A percentile compares a stretch with the other conserved stretches of the same genome.
Conservation (phyloP, 2,797 vertebrate species). For the Ptychobarbus kaznakovi region DNA sequence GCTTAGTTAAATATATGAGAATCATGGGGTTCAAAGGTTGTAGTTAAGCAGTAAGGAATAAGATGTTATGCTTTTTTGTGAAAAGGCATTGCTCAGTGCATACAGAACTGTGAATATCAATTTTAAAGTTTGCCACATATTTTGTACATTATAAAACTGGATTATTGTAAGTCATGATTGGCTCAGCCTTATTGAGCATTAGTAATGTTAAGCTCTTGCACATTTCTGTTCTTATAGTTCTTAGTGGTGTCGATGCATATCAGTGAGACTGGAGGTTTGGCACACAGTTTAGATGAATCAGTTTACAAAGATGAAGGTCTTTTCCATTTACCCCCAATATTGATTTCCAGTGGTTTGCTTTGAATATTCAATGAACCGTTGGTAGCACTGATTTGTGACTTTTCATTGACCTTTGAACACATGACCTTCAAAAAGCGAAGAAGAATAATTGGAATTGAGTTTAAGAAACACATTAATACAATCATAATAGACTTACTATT, state of each 20-base stretch:
- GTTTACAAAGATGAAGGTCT: not conserved
- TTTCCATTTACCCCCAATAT: not conserved
- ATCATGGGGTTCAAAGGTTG: not conserved
- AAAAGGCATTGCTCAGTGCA: not conserved
- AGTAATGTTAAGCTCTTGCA: not conserved
- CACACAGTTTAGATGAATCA: not conserved
- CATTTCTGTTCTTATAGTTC: not conserved
- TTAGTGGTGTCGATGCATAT: not conserved
- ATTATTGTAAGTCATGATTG: not conserved
- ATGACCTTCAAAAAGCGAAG: not conserved
- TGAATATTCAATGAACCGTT: slow-evolving; percentile 31
- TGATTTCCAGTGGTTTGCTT: not conserved
- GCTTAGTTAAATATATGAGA: not conserved
- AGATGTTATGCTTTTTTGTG: not conserved
- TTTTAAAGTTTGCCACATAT: not conserved
- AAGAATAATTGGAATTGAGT: not conserved
- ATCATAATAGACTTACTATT: not conserved
- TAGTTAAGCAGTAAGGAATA: not conserved
- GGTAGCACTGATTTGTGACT: slow-evolving; percentile 21
- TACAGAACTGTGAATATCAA: not conserved
- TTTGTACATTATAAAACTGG: not conserved
- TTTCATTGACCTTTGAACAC: slow-evolving; percentile 3
- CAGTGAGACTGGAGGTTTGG: not conserved
- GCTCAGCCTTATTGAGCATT: not conserved
- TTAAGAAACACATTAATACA: not conserved